These are phyloP conservation scores for Ianthella basta DNA, from an alignment of 37 sponge, comb jelly and placozoan species.

Conservation along the genomic window DNA sequence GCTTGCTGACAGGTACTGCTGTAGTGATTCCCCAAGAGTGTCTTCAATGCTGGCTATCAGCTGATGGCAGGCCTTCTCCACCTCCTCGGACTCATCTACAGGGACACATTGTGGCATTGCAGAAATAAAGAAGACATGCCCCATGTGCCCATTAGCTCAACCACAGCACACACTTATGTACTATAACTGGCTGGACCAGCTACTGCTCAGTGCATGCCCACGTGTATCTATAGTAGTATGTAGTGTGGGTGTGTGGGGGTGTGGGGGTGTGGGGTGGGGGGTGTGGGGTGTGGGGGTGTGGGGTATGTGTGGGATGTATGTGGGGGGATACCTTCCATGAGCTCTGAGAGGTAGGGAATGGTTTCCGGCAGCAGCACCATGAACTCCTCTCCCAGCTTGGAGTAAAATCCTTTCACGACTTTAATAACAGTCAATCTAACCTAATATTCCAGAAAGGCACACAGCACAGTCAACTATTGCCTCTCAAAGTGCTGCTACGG, in stretches of 20 bases:
- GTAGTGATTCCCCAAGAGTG: constrained; percentile 89
- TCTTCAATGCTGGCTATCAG: constrained; percentile 80
- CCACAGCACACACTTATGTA: too few relatives aligned
- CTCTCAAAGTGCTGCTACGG: background rate
- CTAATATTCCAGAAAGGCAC: constrained; percentile 1
- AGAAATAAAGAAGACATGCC: too few relatives aligned
- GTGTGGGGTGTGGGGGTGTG: background rate
- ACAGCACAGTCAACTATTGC: background rate
- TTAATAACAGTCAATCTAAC: constrained; percentile 68
- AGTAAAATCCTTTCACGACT: constrained; percentile 72
- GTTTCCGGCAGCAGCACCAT: constrained; percentile 89
- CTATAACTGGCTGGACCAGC: too few relatives aligned
- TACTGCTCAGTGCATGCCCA: too few relatives aligned
- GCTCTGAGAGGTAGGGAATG: constrained; percentile 93
- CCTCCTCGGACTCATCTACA: constrained; percentile 85
- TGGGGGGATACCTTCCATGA: constrained; percentile 82
- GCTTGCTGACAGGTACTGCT: constrained; percentile 81
- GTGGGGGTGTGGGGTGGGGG: too few relatives aligned
- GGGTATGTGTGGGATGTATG: background rate
- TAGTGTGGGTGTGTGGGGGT: too few relatives aligned
- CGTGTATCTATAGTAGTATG: too few relatives aligned
- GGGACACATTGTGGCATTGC: background rate
- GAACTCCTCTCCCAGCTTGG: constrained; percentile 81
- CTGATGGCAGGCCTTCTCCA: constrained; percentile 71
- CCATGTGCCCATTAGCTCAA: too few relatives aligned